These are phyloP conservation scores for Macrobrachium nipponense DNA, from an alignment of 1,140 invertebrate genomes.

Conservation along the genomic window DNA sequence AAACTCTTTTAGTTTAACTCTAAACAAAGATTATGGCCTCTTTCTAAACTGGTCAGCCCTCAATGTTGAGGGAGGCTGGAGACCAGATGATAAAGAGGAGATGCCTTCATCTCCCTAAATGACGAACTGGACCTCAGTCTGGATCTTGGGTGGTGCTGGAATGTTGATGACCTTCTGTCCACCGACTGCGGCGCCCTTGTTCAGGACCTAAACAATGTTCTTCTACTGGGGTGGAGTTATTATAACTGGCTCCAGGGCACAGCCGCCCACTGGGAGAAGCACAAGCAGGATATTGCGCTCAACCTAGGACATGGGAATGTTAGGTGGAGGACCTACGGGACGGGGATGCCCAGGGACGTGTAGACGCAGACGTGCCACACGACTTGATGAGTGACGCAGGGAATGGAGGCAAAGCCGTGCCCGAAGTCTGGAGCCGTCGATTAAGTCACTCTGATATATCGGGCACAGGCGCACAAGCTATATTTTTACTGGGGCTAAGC, in stretches of 20 bases:
- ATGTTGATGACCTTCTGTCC: conserved; percentile 54
- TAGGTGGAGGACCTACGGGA: conserved; percentile 41
- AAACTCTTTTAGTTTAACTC: too few species aligned
- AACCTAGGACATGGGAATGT: conserved; percentile 43
- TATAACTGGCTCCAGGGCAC: conserved; percentile 49
- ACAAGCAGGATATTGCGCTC: conserved; percentile 60
- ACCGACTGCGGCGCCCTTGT: conserved; percentile 42
- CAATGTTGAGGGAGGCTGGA: too few species aligned
- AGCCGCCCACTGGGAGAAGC: conserved; percentile 42
- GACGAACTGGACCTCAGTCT: conserved; percentile 58
- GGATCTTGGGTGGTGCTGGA: conserved; percentile 29
- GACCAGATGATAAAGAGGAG: too few species aligned
- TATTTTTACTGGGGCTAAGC: too few species aligned
- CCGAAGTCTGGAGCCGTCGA: too few species aligned
- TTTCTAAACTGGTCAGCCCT: too few species aligned
- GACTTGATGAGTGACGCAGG: conserved; percentile 56
- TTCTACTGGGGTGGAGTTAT: conserved; percentile 61
- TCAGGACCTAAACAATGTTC: conserved; percentile 61
- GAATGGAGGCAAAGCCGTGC: too few species aligned
- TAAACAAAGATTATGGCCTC: too few species aligned
- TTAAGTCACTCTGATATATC: too few species aligned
- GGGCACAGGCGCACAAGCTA: too few species aligned
- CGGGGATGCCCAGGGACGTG: conserved; percentile 38
- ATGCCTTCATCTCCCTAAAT: conserved; percentile 48
- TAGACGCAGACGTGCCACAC: conserved; percentile 54